Evolutionary conservation across 1,140 invertebrate species (phyloP), one percentile per base, ranked within the genome.

Genomic region (Euschistus heros): DNA sequence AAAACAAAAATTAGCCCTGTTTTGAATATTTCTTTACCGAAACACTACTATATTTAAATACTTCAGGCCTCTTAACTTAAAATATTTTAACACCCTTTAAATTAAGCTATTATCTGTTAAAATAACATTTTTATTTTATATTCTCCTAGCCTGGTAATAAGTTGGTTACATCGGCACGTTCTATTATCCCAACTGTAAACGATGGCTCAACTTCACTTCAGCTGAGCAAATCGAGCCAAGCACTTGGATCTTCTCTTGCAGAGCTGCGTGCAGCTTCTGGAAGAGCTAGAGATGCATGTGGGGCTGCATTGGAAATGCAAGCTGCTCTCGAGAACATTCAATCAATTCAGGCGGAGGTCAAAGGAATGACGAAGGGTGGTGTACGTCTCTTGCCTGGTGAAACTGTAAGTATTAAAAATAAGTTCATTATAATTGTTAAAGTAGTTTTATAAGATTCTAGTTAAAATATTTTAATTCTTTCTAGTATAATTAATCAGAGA

Each of bases 361-460:
- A 86, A 14, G 90, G 92, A 69, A 86, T 93, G 66, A 86, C 89
- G 0, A 86, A 89, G 0, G 83, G 85, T 2, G 80, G 83, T 46
- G 76, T 97, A 18, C 79, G 82, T 68, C 91, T 93, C 0, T 74
- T 97, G 44, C 93, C 94, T 0, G 91, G 88, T 47, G 92, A 96
- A 75, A 91, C 87, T 6, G 82, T 84, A 69, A 61, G 59, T 59
- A 24, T 33, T 27, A 50, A 7, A 54, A 22, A 54, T 15, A 54
- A n/a, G 33, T 50, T 50, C 2, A 50, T 50, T 20, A 10, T 50
- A 50, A 13, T 50, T 2, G n/a, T 50, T 7, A 50, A n/a, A 18
- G 47, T 50, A 18, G 2, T 13, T 50, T 44, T 50, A 17, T 8
- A 13, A 6, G 18, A 5, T 47, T 47, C 46, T 47, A 20, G 33